Evolutionary conservation across 2,113 vertebrate genomes (phyloP).

Genomic region (Sebastes fasciatus): DNA sequence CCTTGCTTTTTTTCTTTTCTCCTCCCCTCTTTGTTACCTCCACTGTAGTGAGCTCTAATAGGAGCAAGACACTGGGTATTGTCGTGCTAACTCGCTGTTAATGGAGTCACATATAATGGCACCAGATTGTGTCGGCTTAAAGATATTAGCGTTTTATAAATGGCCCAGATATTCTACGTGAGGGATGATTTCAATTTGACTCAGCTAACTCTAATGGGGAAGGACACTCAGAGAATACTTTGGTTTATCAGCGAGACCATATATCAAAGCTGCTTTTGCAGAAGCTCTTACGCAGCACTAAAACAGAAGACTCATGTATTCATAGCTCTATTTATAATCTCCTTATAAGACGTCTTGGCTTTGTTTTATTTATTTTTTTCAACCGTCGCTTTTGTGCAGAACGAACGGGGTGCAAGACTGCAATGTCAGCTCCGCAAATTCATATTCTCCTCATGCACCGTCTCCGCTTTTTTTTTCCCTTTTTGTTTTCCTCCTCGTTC

Average conservation of each 20-base stretch:
- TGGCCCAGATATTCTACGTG: conserved; percentile 43
- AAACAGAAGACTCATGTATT: conserved; percentile 50
- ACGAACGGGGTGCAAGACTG: conserved; percentile 20
- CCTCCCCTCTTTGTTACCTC: conserved; percentile 17
- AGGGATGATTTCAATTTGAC: conserved; percentile 65
- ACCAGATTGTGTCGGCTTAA: conserved; percentile 55
- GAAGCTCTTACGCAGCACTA: conserved; percentile 66
- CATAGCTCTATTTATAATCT: conserved; percentile 63
- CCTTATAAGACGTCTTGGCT: conserved; percentile 22
- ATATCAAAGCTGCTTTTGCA: conserved; percentile 61
- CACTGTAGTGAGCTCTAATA: conserved; percentile 30
- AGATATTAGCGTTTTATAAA: conserved; percentile 60
- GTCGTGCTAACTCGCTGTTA: conserved; percentile 38
- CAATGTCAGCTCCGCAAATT: conserved; percentile 49
- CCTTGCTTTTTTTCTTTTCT: conserved; percentile 23
- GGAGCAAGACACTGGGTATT: conserved; percentile 38
- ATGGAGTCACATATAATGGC: conserved; percentile 47
- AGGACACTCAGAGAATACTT: conserved; percentile 54
- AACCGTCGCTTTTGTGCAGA: conserved; percentile 18
- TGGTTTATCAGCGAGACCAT: conserved; percentile 50
- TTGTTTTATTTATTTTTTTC: conserved; percentile 35
- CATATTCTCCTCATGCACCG: conserved; percentile 51
- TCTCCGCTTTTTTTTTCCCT: conserved; percentile 2
- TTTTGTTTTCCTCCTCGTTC: conserved; percentile 24
- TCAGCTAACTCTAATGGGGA: conserved; percentile 47